phyloP scores from a whole-genome alignment of 2,888 invertebrate species.

The Dolomedes plantarius region DNA sequence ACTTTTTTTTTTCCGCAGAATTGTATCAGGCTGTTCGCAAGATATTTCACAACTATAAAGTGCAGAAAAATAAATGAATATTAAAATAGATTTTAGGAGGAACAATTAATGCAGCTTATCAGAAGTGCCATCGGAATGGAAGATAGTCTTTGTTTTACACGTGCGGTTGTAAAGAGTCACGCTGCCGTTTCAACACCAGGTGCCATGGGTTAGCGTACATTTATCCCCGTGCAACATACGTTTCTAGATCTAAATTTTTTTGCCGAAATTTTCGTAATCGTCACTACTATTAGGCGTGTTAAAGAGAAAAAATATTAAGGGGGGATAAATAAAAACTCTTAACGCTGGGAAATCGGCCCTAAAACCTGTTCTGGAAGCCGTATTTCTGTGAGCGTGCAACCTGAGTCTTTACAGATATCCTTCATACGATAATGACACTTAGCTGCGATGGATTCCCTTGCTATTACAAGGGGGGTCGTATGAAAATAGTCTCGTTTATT shows the following conservation, averaged over 20 bases:
- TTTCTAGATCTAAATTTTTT: neutral
- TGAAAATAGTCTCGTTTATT: neutral
- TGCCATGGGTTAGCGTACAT: neutral
- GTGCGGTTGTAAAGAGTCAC: too few species aligned
- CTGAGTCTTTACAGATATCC: slow-evolving; percentile 58
- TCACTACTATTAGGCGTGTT: neutral
- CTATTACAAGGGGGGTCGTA: neutral
- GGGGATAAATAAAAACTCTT: slow-evolving; percentile 47
- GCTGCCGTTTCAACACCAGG: too few species aligned
- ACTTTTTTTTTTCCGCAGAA: too few species aligned
- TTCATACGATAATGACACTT: slow-evolving; percentile 58
- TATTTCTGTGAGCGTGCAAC: slow-evolving; percentile 54
- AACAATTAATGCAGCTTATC: too few species aligned
- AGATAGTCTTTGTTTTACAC: too few species aligned
- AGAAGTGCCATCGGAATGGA: too few species aligned
- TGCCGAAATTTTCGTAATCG: neutral
- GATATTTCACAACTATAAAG: too few species aligned
- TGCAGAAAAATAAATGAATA: too few species aligned
- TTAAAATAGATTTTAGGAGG: too few species aligned
- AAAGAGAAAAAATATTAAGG: slow-evolving; percentile 3
- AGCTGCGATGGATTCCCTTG: slow-evolving; percentile 2
- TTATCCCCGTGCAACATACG: neutral
- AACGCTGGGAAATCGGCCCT: slow-evolving; percentile 50
- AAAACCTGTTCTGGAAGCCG: slow-evolving; percentile 56
- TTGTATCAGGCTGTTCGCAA: too few species aligned